Base-by-base conservation (phyloP, 2,113 vertebrate genomes). In the Paramormyrops kingsleyae region DNA sequence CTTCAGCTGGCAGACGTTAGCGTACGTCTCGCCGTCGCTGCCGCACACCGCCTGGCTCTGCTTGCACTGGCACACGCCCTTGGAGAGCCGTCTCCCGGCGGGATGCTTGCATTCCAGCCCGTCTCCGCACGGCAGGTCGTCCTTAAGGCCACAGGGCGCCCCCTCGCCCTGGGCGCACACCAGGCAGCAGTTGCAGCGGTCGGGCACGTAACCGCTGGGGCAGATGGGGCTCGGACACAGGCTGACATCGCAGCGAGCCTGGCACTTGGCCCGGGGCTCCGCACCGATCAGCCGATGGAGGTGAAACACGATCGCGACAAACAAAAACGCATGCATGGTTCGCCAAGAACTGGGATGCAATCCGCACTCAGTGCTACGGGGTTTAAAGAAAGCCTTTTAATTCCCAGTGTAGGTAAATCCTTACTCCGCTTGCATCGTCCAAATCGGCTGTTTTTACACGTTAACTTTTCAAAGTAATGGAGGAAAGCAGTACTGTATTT, bases 121-220 rank as follows among this genome's bases (percentile, higher is more conserved):
- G 47, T 97, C 97, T 66, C 97, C 97, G 92, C 97, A 98, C 0
- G 96, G 96, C 4, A 95, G 91, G 92, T 98, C 96, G 12, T 94
- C 92, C 1, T 94, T 94, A 80, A 96, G 94, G 46, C 97, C 97
- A 90, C 98, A 99, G 2, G 95, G 92, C 74, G 97, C 97, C 0
- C 97, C 97, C 91, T 98, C 97, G 12, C 95, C 92, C 24, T 96
- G 96, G 0, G 97, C 96, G 86, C 98, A 99, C 92, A 97, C 95
- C 89, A 97, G 94, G 94, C 98, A 99, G 95, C 98, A 99, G 96
- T 96, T 95, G 92, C 98, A 98, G 88, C 91, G 95, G 92, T 98
- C 98, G 3, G 96, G 97, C 77, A 96, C 96, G 88, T 97, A 98
- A 3, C 97, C 98, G 84, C 96, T 95, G 1, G 96, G 96, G 90